Conservation (phyloP, 2,888 invertebrate genomes). For the Pollenia labialis region DNA sequence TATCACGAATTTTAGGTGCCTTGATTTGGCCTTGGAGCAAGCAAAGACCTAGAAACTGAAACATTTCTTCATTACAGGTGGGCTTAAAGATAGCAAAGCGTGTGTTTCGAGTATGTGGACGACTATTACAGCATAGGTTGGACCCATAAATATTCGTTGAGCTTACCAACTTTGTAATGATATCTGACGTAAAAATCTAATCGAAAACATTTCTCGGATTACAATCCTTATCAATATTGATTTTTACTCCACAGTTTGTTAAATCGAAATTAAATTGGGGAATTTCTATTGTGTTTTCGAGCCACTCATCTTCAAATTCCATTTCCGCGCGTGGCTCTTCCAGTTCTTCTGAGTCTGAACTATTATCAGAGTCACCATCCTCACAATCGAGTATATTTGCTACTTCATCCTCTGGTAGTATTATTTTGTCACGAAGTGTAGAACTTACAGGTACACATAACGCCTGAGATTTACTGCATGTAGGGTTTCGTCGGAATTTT, state of each 20-base stretch:
- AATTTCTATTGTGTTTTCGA: too few species aligned
- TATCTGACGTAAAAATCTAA: too few species aligned
- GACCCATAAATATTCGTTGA: not conserved
- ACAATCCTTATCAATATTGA: too few species aligned
- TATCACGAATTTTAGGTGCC: slow-evolving; percentile 9
- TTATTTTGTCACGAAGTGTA: not conserved
- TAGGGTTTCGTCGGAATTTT: slow-evolving; percentile 3
- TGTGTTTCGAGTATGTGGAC: not conserved
- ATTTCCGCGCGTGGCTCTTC: too few species aligned
- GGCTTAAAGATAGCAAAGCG: not conserved
- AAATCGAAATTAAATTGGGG: too few species aligned
- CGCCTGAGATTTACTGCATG: slow-evolving; percentile 8
- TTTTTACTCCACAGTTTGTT: too few species aligned
- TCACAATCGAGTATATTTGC: not conserved
- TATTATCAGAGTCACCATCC: slow-evolving; percentile 24
- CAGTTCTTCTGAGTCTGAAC: slow-evolving; percentile 7
- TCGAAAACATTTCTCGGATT: too few species aligned
- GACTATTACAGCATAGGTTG: not conserved
- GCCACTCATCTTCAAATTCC: too few species aligned
- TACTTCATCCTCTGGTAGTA: not conserved
- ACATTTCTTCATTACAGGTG: slow-evolving; percentile 20
- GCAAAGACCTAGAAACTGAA: slow-evolving; percentile 16
- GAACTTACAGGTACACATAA: not conserved
- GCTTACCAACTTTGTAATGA: too few species aligned
- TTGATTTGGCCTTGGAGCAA: slow-evolving; percentile 10